A percentile compares a stretch with the other conserved stretches of the same genome.
These are phyloP conservation scores for Rynchops niger DNA, from an alignment of 2,113 vertebrate species.

Conservation along the genomic window DNA sequence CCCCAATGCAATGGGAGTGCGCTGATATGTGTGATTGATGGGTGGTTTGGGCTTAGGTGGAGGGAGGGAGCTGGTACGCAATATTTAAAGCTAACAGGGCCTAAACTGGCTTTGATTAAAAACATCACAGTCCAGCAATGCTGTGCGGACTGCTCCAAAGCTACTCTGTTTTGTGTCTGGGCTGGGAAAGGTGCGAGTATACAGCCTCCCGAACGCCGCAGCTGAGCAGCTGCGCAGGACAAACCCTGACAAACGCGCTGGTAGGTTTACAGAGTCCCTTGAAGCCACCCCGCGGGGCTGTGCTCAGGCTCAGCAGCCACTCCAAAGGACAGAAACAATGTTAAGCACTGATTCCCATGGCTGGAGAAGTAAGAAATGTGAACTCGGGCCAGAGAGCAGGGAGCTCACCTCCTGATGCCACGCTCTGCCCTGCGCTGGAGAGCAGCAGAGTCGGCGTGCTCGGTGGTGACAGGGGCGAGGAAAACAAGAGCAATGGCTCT, in stretches of 20 bases:
- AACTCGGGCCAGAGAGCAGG: neutral
- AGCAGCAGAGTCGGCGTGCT: neutral
- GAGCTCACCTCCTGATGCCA: neutral
- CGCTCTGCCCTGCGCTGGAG: accelerated
- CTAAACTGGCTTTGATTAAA: neutral
- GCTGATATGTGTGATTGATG: neutral
- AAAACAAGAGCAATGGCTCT: neutral
- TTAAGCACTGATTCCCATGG: neutral
- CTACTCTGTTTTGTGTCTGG: neutral
- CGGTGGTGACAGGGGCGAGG: neutral
- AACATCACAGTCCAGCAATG: neutral
- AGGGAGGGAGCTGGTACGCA: too few relatives aligned
- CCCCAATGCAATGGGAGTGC: neutral
- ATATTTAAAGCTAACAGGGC: neutral
- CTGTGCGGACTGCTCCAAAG: neutral
- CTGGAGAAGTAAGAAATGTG: neutral
- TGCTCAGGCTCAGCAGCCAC: neutral
- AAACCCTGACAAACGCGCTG: neutral
- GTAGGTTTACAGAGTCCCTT: neutral
- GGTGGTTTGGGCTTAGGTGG: neutral
- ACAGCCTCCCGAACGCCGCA: neutral
- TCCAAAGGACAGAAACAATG: neutral
- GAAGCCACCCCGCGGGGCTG: neutral
- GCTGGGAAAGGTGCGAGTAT: neutral
- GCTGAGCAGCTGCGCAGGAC: neutral